Conservation (phyloP, 1,140 invertebrate species). For the Sycophila sp. region DNA sequence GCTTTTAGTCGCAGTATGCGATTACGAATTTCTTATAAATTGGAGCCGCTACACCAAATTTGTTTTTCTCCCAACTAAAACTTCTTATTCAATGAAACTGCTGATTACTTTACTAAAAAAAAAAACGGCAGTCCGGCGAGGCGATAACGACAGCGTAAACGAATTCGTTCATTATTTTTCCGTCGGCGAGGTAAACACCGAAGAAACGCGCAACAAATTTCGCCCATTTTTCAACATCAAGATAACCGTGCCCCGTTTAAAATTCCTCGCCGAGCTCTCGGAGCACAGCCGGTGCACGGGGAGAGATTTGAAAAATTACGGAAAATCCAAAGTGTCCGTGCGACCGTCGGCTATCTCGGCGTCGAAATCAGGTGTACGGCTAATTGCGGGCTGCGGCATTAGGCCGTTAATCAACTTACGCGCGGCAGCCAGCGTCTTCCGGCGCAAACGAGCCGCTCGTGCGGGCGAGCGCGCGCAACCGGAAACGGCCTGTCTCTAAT, state of each 20-base stretch:
- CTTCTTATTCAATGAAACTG: too few relatives aligned
- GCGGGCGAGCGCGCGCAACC: neutral
- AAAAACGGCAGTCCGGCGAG: too few relatives aligned
- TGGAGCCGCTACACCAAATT: too few relatives aligned
- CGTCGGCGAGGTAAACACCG: neutral
- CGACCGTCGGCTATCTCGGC: neutral
- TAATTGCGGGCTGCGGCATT: conserved; percentile 16
- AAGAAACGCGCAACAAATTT: neutral
- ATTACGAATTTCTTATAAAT: too few relatives aligned
- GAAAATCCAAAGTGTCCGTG: neutral
- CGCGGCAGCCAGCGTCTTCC: neutral
- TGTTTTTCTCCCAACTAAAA: too few relatives aligned
- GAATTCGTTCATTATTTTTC: too few relatives aligned
- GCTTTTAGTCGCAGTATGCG: neutral
- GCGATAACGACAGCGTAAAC: too few relatives aligned
- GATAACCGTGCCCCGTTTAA: neutral
- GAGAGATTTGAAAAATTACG: neutral
- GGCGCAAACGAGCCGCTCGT: conserved; percentile 13
- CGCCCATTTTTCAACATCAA: neutral
- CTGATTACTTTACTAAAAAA: too few relatives aligned
- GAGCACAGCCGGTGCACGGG: neutral
- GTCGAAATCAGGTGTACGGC: neutral
- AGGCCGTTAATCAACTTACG: conserved; percentile 25
- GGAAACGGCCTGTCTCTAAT: conserved; percentile 39
- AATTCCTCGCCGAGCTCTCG: neutral